Percentiles rank a stretch among this genome's conserved stretches.
Evolutionary conservation across 2,888 invertebrate species (phyloP).

Genomic region (Fragum sueziense): DNA sequence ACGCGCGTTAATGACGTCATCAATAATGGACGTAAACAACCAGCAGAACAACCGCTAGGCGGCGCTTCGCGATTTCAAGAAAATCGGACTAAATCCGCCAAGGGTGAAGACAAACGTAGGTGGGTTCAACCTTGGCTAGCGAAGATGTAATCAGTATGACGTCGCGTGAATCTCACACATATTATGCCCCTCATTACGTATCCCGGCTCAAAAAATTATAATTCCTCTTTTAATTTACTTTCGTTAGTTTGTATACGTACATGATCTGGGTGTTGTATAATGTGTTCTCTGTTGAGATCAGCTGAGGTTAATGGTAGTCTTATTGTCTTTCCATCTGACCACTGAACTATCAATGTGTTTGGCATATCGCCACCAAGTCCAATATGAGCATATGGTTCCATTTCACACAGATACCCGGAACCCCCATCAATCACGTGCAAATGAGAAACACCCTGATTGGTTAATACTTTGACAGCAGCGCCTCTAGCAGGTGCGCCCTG

Average conservation of each 20-base stretch:
- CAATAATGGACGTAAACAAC: too few species aligned
- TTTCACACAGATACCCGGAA: constrained; percentile 76
- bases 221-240: background rate
- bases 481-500: constrained; percentile 79
- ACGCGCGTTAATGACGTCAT: too few species aligned
- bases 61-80: too few species aligned
- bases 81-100: too few species aligned
- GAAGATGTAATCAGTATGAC: too few species aligned
- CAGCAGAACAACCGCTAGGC: too few species aligned
- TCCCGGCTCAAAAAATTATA: too few species aligned
- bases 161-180: too few species aligned
- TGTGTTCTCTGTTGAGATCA: constrained; percentile 53
- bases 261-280: constrained; percentile 33
- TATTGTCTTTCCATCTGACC: constrained; percentile 63
- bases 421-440: constrained; percentile 73
- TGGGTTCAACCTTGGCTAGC: too few species aligned
- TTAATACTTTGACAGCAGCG: constrained; percentile 69
- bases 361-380: constrained; percentile 64
- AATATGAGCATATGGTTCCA: constrained; percentile 78
- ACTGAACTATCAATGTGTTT: constrained; percentile 55
- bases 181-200: too few species aligned
- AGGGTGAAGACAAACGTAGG: too few species aligned
- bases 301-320: constrained; percentile 17
- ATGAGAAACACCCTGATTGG: constrained; percentile 51
- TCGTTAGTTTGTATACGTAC: too few species aligned